phyloP scores from a whole-genome alignment of 2,113 vertebrate species.

The Onychorhynchus coronatus region DNA sequence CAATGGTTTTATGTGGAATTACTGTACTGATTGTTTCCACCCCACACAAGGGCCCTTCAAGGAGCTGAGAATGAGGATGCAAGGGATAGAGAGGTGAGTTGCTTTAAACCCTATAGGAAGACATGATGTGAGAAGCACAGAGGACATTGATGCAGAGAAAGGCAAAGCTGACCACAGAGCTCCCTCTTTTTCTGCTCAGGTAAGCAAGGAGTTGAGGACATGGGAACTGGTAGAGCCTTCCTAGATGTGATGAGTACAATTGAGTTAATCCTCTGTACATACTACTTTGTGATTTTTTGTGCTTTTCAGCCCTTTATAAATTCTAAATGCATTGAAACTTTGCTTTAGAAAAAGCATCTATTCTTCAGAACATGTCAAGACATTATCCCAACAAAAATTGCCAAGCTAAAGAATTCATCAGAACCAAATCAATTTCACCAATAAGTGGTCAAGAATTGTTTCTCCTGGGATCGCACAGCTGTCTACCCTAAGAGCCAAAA shows the following conservation, averaged over 20 bases:
- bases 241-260: neutral
- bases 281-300: neutral
- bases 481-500: neutral
- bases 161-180: neutral
- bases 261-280: neutral
- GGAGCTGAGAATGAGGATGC: neutral
- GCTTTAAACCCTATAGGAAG: neutral
- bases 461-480: neutral
- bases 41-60: neutral
- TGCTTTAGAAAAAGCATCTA: neutral
- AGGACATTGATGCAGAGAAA: neutral
- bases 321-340: neutral
- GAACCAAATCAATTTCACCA: neutral
- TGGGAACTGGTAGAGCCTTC: neutral
- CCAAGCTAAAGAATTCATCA: neutral
- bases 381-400: neutral
- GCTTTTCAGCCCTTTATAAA: neutral
- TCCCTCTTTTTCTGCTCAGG: neutral
- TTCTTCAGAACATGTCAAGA: neutral
- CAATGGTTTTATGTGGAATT: neutral
- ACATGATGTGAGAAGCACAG: neutral
- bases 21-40: neutral
- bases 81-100: neutral
- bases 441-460: neutral
- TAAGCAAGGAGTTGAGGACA: neutral